Evolutionary conservation across 2,113 vertebrate genomes (phyloP).

Genomic region (Egretta garzetta): DNA sequence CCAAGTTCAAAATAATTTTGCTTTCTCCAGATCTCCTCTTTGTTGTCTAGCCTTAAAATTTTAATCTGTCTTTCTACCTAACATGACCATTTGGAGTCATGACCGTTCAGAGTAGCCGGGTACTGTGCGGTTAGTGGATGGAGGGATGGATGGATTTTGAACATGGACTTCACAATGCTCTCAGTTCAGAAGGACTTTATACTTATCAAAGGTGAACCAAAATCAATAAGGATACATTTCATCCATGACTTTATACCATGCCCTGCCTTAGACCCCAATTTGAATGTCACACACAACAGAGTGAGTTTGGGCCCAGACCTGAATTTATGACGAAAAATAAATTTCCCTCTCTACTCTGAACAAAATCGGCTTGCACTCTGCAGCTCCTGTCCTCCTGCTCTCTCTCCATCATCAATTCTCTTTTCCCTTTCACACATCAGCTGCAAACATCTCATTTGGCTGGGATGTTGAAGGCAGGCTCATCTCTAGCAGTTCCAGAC

Average conservation of each 20-base stretch:
- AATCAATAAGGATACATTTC: background rate
- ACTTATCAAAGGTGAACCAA: background rate
- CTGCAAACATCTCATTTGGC: constrained; percentile 62
- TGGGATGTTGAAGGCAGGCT: constrained; percentile 34
- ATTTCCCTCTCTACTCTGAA: background rate
- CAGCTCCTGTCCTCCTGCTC: constrained; percentile 9
- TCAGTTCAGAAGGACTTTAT: background rate
- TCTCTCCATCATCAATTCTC: constrained; percentile 23
- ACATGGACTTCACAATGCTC: background rate
- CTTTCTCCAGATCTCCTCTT: background rate
- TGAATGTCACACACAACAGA: background rate
- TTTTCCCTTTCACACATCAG: constrained; percentile 59
- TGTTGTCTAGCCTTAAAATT: background rate
- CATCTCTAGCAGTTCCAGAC: constrained; percentile 53
- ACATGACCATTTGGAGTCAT: background rate
- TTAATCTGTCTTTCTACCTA: background rate
- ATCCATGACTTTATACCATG: background rate
- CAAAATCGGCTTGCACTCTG: background rate
- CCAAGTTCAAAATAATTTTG: background rate
- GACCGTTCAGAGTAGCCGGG: background rate
- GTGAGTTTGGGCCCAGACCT: background rate
- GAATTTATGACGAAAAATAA: background rate
- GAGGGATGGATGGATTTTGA: background rate
- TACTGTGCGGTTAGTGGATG: background rate
- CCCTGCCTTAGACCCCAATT: background rate